Base-by-base conservation (phyloP, 2,113 vertebrate species). In the Entelurus aequoreus region DNA sequence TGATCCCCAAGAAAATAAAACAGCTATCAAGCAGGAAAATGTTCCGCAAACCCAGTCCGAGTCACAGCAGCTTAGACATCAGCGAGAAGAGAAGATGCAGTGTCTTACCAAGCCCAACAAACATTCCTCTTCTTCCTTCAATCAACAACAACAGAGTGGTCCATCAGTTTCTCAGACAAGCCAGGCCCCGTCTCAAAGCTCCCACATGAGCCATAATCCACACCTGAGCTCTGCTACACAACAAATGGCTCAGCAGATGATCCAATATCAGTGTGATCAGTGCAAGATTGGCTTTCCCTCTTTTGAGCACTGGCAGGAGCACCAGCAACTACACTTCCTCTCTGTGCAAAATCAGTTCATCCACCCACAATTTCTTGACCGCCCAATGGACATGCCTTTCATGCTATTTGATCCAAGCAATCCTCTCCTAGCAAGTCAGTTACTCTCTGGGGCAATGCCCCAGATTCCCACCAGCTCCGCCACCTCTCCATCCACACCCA, bases 351-450 rank as follows among this genome's bases (percentile, higher is more conserved):
- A 94, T 85, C 97, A 98, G 77, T 99, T 99, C 85, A 94, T 99
- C 81, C 97, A 98, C 79, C 95, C 97, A 3, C 97, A 97, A 21
- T 98, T 99, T 82, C 79, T 99, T 63, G 97, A 99, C 82, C 92
- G 95, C 64, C 89, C 95, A 16, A 88, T 99, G 79, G 96, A 99
- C 84, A 96, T 98, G 94, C 88, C 97, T 8, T 98, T 99, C 85
- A 98, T 99, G 96, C 91, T 99, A 51, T 99, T 99, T 82, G 97
- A 99, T 79, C 96, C 97, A 56, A 96, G 92, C 81, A 99, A 98
- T 85, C 95, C 96, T 38, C 93, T 99, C 12, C 83, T 99, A 69
- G 92, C 96, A 0, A 94, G 94, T 81, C 96, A 99, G 82, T 89
- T 99, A 72, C 93, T 98, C 8, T 94, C 96, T 48, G 94, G 95